phyloP scores from a whole-genome alignment of 2,113 vertebrate genomes.

The Scopus umbretta region DNA sequence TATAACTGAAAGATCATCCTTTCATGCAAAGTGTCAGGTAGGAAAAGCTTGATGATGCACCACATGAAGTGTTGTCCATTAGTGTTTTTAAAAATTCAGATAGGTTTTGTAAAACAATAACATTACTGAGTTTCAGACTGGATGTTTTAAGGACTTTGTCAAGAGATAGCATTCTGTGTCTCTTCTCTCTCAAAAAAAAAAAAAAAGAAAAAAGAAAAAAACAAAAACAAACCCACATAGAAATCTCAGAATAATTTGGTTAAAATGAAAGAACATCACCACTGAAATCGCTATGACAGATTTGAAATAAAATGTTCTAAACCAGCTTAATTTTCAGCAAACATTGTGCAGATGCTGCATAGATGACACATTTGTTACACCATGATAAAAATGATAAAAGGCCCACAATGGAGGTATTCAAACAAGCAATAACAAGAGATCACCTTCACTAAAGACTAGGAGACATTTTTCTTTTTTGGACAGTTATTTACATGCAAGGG shows the following conservation, averaged over 20 bases:
- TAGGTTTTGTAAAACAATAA: not conserved
- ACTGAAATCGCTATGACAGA: slow-evolving; percentile 24
- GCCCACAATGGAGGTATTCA: slow-evolving; percentile 1
- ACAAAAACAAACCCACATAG: not conserved
- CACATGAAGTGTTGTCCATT: not conserved
- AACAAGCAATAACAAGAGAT: slow-evolving; percentile 28
- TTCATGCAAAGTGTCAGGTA: not conserved
- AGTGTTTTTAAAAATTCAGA: not conserved
- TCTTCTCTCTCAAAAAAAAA: not conserved
- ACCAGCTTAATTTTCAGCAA: slow-evolving; percentile 48
- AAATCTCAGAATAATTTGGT: not conserved
- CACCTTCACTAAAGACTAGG: slow-evolving; percentile 8
- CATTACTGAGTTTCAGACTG: not conserved
- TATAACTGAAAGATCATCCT: not conserved
- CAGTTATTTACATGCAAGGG: not conserved
- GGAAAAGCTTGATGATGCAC: not conserved
- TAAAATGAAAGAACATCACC: slow-evolving; percentile 14
- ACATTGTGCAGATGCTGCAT: slow-evolving; percentile 2
- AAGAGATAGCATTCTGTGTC: not conserved
- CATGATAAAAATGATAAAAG: slow-evolving; percentile 59
- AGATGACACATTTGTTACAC: slow-evolving; percentile 40
- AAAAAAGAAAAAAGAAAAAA: not conserved
- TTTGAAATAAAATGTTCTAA: slow-evolving; percentile 52
- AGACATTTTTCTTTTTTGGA: not conserved
- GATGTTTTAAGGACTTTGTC: not conserved